Base-by-base conservation (phyloP, 2,888 invertebrate species). In the Girardia tigrina region DNA sequence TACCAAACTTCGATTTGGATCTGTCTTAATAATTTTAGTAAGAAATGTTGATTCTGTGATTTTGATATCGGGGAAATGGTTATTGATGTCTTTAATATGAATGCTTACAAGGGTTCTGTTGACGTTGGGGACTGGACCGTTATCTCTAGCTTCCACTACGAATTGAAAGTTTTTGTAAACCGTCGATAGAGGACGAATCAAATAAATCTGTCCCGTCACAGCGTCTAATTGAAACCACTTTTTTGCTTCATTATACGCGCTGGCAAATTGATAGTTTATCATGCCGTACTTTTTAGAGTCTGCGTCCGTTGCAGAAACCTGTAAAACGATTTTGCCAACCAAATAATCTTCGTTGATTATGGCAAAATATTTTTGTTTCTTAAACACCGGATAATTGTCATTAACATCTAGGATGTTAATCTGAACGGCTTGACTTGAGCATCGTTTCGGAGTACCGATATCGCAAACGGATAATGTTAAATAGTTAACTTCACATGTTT, bases 321-420 rank as follows among this genome's bases (percentile, higher is more conserved):
- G 56, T 56, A 56, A n/a, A 8, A 56, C n/a, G 6, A 56, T 8
- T 16, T 56, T 56, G 4, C 56, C 56, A n/a, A 56, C 56, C 23
- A n/a, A 23, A 56, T 56, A 23, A n/a, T 56, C 56, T 16, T 56
- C 56, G n/a, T 56, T 56, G 4, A 56, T 56, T 6, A 56, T 56
- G n/a, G 56, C 56, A n/a, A 56, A 56, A 56, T 56, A 56, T 16
- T 56, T 56, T n/a, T 56, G 56, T n/a, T 56, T 56, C 23, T 56
- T 56, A 56, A 56, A 56, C n/a, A 56, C n/a, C 23, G 56, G 56
- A n/a, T 56, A 56, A n/a, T 56, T 56, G n/a, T 56, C 56, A n/a
- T 56, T 56, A n/a, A 56, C 56, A 56, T 56, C 56, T 4, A 56
- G n/a, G 23, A 56, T 56, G 56, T 56, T 56, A 56, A 56, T 56